A percentile compares a stretch with the other conserved stretches of the same genome.
phyloP scores from a whole-genome alignment of 2,888 invertebrate species.

The Exephanes ischioxanthus region DNA sequence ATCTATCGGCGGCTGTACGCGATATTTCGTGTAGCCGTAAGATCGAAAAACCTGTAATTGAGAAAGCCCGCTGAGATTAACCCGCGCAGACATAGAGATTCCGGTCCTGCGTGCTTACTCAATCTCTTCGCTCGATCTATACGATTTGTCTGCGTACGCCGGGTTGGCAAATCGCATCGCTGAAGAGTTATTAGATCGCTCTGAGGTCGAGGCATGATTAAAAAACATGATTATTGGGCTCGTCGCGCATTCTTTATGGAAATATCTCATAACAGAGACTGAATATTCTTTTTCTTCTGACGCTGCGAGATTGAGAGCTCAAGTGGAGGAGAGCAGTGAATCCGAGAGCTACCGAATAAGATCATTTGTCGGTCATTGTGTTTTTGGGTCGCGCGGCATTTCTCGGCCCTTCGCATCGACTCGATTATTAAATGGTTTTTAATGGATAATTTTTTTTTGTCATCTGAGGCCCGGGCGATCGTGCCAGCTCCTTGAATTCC shows the following conservation, averaged over 20 bases:
- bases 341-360: background rate
- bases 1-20: conserved; percentile 12
- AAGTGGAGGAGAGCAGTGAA: background rate
- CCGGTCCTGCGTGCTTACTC: conserved; percentile 46
- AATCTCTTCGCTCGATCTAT: conserved; percentile 22
- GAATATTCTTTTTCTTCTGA: background rate
- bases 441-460: conserved; percentile 18
- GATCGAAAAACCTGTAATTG: conserved; percentile 63
- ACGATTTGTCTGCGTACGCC: background rate
- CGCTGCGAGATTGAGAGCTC: background rate
- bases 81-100: conserved; percentile 37
- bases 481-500: background rate
- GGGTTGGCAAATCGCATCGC: conserved; percentile 22
- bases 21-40: conserved; percentile 6
- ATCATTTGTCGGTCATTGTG: conserved; percentile 12
- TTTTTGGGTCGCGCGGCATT: conserved; percentile 33
- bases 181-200: conserved; percentile 5
- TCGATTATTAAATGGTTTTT: conserved; percentile 18
- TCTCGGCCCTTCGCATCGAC: background rate
- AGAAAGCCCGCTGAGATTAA: conserved; percentile 42
- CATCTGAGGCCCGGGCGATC: background rate
- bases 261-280: background rate
- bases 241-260: conserved; percentile 6
- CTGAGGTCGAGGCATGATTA: background rate
- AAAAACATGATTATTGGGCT: background rate